phyloP scores from a whole-genome alignment of 2,888 invertebrate genomes.

The Lasioglossum vierecki region DNA sequence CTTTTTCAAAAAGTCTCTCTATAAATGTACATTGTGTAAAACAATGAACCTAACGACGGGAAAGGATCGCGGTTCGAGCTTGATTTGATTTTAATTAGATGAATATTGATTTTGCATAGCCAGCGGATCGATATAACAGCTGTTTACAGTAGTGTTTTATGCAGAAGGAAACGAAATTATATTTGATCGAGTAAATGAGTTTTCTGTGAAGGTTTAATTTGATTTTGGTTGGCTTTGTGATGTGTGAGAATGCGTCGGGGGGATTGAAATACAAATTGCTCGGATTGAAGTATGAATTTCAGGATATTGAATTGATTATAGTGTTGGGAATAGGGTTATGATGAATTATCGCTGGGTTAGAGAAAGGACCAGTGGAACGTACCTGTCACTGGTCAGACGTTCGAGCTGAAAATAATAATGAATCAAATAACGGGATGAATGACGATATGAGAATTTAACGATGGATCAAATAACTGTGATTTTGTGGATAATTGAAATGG shows the following conservation, averaged over 20 bases:
- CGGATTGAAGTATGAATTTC: not conserved
- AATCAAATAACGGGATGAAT: not conserved
- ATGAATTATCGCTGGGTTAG: not conserved
- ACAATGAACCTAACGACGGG: not conserved
- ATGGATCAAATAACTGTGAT: not conserved
- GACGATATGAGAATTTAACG: not conserved
- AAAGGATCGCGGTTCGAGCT: not conserved
- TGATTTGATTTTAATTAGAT: not conserved
- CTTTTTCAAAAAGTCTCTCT: too few species aligned
- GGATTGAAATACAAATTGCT: not conserved
- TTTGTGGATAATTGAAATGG: not conserved
- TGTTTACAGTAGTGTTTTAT: not conserved
- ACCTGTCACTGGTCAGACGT: not conserved
- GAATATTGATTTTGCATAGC: not conserved
- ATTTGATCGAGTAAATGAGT: not conserved
- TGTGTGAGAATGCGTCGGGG: not conserved
- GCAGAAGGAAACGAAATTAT: not conserved
- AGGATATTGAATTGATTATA: not conserved
- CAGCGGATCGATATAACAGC: not conserved
- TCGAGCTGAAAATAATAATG: not conserved
- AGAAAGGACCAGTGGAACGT: not conserved
- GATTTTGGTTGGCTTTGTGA: not conserved
- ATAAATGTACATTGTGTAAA: not conserved
- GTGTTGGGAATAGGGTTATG: not conserved
- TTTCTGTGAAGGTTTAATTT: not conserved